phyloP scores from a whole-genome alignment of 2,888 invertebrate genomes.

The Eupsilia transversa region DNA sequence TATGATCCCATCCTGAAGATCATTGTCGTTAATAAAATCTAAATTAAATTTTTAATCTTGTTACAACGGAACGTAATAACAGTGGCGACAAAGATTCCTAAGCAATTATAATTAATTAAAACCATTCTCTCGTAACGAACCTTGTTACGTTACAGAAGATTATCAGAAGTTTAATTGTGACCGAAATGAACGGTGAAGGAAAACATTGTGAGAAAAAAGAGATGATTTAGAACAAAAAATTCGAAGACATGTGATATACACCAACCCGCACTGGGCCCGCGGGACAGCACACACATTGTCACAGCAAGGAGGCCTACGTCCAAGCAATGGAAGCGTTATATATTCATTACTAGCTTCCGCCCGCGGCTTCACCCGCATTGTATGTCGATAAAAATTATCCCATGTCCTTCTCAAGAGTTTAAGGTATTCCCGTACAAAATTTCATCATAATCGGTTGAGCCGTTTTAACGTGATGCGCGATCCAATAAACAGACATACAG shows the following conservation, averaged over 20 bases:
- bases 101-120: conserved; percentile 64
- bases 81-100: conserved; percentile 56
- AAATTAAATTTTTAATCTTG: conserved; percentile 53
- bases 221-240: not conserved
- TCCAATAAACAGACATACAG: no score
- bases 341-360: no score
- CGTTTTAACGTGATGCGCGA: no score
- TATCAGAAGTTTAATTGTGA: conserved; percentile 42
- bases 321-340: not conserved
- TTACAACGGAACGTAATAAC: conserved; percentile 40
- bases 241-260: not conserved
- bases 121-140: conserved; percentile 52
- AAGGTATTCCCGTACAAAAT: no score
- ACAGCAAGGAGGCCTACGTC: not conserved
- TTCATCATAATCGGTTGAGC: no score
- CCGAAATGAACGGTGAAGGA: not conserved
- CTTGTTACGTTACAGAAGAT: conserved; percentile 3
- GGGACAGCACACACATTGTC: no score
- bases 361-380: no score
- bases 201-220: not conserved
- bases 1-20: conserved; percentile 23
- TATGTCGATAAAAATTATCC: no score
- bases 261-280: not conserved
- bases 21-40: conserved; percentile 43
- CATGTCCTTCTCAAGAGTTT: no score